Evolutionary conservation across 2,888 invertebrate genomes (phyloP), one percentile per base, ranked within the genome.

Genomic region (Acleris literana): DNA sequence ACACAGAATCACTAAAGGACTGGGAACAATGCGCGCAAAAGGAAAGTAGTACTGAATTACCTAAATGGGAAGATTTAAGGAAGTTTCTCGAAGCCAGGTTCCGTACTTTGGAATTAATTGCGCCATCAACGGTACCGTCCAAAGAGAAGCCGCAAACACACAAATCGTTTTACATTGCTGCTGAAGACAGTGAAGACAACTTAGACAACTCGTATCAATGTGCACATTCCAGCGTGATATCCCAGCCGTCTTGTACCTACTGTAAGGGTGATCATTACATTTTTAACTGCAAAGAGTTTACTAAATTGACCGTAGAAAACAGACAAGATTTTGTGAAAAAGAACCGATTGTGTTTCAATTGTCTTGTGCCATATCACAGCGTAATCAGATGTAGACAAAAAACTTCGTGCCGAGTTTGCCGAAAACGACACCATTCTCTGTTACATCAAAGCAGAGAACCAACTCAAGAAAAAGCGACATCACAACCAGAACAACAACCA

Each of bases 341-440:
- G n/a, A n/a, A n/a, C n/a, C n/a, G n/a, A n/a, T n/a, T n/a, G n/a
- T n/a, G n/a, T n/a, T n/a, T n/a, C n/a, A 1, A 63, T 9, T 63
- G 63, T 43, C 51, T 63, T 6, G 44, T 55, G 20, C 68, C 67
- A 2, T 66, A 64, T 54, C 72, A 72, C 25, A 58, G 18, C 52
- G 64, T 58, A 5, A 66, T 43, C n/a, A 51, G 22, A 48, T 72
- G 70, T 61, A 63, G 43, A 59, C 64, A 65, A 62, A 39, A 33
- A 53, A 69, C 70, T 17, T 62, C 56, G n/a, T 72, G 72, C 60
- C 65, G 65, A 56, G 43, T 70, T 44, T 72, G 69, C 53, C 57
- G 56, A 33, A 67, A 29, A 25, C 70, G 67, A 62, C 72, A 72
- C 53, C 69, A 71, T 62, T 69, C 69, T 7, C 29, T 72, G 9